Evolutionary conservation across 2,888 invertebrate species (phyloP).

Genomic region (Yponomeuta cagnagella): DNA sequence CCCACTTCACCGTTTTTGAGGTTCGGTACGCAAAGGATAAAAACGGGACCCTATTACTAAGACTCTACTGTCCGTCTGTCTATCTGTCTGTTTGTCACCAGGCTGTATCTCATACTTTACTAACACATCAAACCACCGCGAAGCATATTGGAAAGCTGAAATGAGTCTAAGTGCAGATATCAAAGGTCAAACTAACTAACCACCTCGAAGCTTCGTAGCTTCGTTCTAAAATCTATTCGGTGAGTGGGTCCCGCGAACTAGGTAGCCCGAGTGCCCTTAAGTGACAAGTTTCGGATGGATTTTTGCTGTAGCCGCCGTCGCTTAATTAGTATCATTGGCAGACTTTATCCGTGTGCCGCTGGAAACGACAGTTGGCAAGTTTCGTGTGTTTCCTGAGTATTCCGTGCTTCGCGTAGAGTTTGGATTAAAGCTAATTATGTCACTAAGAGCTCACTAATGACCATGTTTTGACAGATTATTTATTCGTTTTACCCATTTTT

Average conservation of each 20-base stretch:
- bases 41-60: no score
- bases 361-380: neutral
- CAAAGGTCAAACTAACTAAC: slow-evolving; percentile 8
- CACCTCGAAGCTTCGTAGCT: slow-evolving; percentile 28
- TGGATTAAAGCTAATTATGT: neutral
- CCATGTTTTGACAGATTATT: no score
- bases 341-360: neutral
- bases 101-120: no score
- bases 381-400: neutral
- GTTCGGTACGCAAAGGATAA: no score
- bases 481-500: no score
- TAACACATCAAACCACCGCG: no score
- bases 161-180: no score
- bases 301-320: slow-evolving; percentile 63
- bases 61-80: no score
- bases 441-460: neutral
- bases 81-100: no score
- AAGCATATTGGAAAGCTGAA: no score
- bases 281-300: slow-evolving; percentile 71
- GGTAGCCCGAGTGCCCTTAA: slow-evolving; percentile 60
- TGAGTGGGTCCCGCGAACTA: slow-evolving; percentile 1
- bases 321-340: slow-evolving; percentile 58
- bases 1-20: no score
- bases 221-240: slow-evolving; percentile 20
- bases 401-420: no score